Conservation (phyloP, 2,888 invertebrate genomes). For the Drosophila kambysellisi region DNA sequence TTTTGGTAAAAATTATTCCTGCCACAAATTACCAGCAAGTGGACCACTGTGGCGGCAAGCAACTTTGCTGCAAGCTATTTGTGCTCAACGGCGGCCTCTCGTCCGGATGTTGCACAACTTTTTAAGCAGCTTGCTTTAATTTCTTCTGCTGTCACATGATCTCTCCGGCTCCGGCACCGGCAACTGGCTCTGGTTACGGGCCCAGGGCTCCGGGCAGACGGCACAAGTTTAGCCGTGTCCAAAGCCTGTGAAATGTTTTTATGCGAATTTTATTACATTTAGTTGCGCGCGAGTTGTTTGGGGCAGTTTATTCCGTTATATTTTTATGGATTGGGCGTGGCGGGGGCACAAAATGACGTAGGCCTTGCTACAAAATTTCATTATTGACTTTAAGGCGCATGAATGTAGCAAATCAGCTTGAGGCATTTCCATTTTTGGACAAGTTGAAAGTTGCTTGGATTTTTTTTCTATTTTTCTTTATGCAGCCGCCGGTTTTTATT, state of each 20-base stretch:
- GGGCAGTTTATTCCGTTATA: background rate
- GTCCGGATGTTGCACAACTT: constrained; percentile 68
- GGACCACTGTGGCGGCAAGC: constrained; percentile 30
- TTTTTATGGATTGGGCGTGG: background rate
- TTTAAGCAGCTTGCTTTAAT: constrained; percentile 70
- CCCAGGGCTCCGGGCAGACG: constrained; percentile 32
- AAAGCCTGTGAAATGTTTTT: constrained; percentile 72
- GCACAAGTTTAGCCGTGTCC: constrained; percentile 51
- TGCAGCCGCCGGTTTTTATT: constrained; percentile 47
- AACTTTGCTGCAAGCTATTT: constrained; percentile 32
- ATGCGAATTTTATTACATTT: constrained; percentile 77
- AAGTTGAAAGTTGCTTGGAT: constrained; percentile 39
- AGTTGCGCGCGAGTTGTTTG: constrained; percentile 36
- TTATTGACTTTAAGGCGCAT: constrained; percentile 71
- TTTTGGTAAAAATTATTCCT: background rate
- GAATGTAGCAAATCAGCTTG: constrained; percentile 70
- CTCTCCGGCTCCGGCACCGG: constrained; percentile 29
- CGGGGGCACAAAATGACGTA: constrained; percentile 47
- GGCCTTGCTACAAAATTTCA: constrained; percentile 48
- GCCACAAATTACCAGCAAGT: background rate
- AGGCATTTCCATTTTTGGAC: constrained; percentile 69
- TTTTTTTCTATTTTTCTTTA: constrained; percentile 9
- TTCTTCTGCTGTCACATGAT: constrained; percentile 60
- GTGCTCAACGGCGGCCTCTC: constrained; percentile 37
- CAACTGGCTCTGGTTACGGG: constrained; percentile 1